Evolutionary conservation across 1,140 invertebrate genomes (phyloP), one percentile per base, ranked within the genome.

Genomic region (Trissolcus basalis): DNA sequence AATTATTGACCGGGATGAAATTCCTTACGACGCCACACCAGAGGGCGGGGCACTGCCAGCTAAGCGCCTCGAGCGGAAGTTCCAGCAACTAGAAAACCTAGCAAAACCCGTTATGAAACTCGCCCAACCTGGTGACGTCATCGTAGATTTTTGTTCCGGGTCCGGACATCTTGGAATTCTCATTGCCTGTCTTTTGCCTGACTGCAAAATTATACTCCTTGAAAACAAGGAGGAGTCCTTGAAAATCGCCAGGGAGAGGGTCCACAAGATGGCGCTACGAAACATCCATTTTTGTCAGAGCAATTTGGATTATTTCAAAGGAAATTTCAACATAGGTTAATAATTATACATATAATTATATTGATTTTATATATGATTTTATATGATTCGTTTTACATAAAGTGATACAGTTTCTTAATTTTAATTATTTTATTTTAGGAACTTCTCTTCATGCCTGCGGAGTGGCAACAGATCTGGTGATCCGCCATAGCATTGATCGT

Each of bases 111-210:
- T 96, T 0, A 82, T 94, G 0, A 91, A 92, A 47, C 85, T 97
- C 45, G 93, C 91, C 0, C 89, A 89, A 56, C 77, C 80, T 0
- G 83, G 80, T 1, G 70, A 87, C 27, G 80, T 90, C 11, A 96
- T 98, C 74, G 95, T 98, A 1, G 97, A 98, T 85, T 98, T 98
- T 87, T 98, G 97, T 87, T 95, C 94, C 80, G 97, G 97, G 2
- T 94, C 95, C 77, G 97, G 97, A 1, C 96, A 98, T 88, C 88
- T 99, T 63, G 97, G 96, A 4, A 94, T 99, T 72, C 80, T 97
- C 4, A 82, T 98, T 36, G 96, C 96, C 0, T 90, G 93, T 77
- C 86, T 95, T 14, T 84, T 97, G 41, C 96, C 96, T 6, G 81
- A 91, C 9, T 94, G 94, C 78, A 90, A 86, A 4, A 87, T 98